These are phyloP conservation scores for Graptemys geographica DNA, from an alignment of 2,797 vertebrate genomes.

Conservation along the genomic window DNA sequence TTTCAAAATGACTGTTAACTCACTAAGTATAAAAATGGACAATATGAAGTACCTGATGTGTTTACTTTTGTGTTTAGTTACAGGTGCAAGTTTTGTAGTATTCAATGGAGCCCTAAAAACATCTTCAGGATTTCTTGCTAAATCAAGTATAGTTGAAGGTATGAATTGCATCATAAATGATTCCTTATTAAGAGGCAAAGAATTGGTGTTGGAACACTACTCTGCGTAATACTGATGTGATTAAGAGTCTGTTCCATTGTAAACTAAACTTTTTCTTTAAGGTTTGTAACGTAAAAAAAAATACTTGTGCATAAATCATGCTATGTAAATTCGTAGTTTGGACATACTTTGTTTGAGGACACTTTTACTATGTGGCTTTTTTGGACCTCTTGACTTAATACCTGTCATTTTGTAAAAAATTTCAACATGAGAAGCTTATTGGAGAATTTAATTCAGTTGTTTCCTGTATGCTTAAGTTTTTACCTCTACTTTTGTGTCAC, in stretches of 20 bases:
- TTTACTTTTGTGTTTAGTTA: slow-evolving; percentile 82
- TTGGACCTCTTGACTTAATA: not conserved
- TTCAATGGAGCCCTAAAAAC: slow-evolving; percentile 95
- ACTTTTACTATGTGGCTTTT: not conserved
- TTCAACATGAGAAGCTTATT: not conserved
- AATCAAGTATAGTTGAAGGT: slow-evolving; percentile 98
- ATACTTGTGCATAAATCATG: not conserved
- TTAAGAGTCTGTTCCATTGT: not conserved
- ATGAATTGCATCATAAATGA: slow-evolving; percentile 29
- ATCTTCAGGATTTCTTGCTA: slow-evolving; percentile 94
- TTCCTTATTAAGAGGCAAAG: not conserved
- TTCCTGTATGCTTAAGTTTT: not conserved
- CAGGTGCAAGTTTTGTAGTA: slow-evolving; percentile 96
- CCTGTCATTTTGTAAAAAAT: not conserved
- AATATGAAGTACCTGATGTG: fast-evolving
- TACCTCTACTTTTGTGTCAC: not conserved
- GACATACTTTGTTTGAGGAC: not conserved
- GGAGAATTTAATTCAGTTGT: not conserved
- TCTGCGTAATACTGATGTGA: not conserved
- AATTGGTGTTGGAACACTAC: not conserved
- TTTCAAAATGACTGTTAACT: not conserved
- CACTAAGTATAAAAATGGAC: not conserved
- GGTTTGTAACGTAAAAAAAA: not conserved
- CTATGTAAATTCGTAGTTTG: not conserved
- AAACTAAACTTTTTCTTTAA: not conserved